Percentiles rank a stretch among this genome's conserved stretches.
Conservation (phyloP, 1,140 invertebrate genomes). For the Lordiphosa mommai region DNA sequence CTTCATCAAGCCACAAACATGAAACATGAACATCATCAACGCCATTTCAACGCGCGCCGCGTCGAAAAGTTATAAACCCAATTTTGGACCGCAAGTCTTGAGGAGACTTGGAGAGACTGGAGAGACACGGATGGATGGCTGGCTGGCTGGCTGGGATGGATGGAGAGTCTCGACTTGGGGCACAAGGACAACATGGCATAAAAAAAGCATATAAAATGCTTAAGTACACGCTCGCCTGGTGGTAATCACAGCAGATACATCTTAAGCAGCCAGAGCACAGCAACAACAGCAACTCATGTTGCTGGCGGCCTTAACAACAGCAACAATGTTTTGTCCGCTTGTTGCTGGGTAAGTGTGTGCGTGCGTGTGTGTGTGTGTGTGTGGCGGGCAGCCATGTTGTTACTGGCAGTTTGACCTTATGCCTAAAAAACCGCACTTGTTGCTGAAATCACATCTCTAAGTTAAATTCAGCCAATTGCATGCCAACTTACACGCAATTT, state of each 20-base stretch:
- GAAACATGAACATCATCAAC: constrained; percentile 76
- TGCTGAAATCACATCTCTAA: constrained; percentile 5
- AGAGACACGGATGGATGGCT: neutral
- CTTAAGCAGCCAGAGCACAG: constrained; percentile 55
- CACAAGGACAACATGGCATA: constrained; percentile 67
- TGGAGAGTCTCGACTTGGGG: constrained; percentile 1
- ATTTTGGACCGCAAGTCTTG: constrained; percentile 51
- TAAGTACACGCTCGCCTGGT: constrained; percentile 74
- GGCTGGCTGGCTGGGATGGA: neutral
- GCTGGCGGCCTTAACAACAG: constrained; percentile 42
- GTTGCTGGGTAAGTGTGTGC: constrained; percentile 15
- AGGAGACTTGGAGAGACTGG: too few species aligned
- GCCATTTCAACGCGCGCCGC: constrained; percentile 70
- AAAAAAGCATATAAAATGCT: constrained; percentile 75
- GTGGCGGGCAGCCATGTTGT: constrained; percentile 24
- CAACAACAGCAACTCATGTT: constrained; percentile 45
- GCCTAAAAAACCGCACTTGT: constrained; percentile 6
- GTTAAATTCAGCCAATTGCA: constrained; percentile 31
- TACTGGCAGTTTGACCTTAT: too few species aligned
- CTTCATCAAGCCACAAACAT: constrained; percentile 76
- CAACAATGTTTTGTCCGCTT: constrained; percentile 39
- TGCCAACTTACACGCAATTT: constrained; percentile 56
- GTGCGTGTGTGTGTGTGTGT: constrained; percentile 30
- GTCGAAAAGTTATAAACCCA: constrained; percentile 63
- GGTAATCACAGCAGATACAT: constrained; percentile 72